Percentiles rank a stretch among this genome's conserved stretches.
Conservation (phyloP, 2,113 vertebrate genomes). For the Oryzias javanicus region DNA sequence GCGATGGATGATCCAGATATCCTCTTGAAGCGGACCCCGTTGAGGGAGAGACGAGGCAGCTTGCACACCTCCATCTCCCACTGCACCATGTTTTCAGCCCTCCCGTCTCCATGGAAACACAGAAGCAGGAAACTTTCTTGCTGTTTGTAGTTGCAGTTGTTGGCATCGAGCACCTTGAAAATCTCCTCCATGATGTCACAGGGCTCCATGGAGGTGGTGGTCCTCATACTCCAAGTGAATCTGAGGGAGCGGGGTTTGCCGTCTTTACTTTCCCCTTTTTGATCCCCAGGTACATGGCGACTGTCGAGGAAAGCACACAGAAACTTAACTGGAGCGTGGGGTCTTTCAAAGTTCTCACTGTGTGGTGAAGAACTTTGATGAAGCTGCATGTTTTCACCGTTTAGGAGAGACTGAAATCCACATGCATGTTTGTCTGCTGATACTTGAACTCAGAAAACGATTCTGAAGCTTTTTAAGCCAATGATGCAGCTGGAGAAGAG, state of each 20-base stretch:
- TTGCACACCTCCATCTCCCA: constrained; percentile 99
- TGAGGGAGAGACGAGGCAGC: constrained; percentile 96
- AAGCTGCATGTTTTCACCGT: too few relatives aligned
- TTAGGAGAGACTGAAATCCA: too few relatives aligned
- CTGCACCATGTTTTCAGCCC: constrained; percentile 91
- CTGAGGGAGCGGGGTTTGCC: constrained; percentile 94
- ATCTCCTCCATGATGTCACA: constrained; percentile 97
- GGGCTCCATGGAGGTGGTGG: constrained; percentile 97
- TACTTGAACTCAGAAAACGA: too few relatives aligned
- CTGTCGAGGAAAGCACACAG: constrained; percentile 72
- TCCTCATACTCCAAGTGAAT: constrained; percentile 99
- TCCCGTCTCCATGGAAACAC: constrained; percentile 93
- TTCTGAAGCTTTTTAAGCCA: too few relatives aligned
- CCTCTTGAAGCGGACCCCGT: constrained; percentile 97
- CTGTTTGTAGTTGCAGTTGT: constrained; percentile 97
- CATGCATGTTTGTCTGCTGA: too few relatives aligned
- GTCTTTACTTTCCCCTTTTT: constrained; percentile 94
- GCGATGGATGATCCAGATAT: constrained; percentile 98
- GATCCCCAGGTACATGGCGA: constrained; percentile 96
- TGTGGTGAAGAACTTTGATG: too few relatives aligned
- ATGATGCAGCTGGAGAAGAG: too few relatives aligned
- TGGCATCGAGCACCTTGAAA: constrained; percentile 94
- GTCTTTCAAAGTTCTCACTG: too few relatives aligned
- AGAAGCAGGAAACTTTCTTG: constrained; percentile 95
- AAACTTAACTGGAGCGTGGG: too few relatives aligned